Percentiles rank a stretch among this genome's conserved stretches.
These are phyloP conservation scores for Pluvianellus socialis DNA, from an alignment of 2,113 vertebrate species.

Conservation along the genomic window DNA sequence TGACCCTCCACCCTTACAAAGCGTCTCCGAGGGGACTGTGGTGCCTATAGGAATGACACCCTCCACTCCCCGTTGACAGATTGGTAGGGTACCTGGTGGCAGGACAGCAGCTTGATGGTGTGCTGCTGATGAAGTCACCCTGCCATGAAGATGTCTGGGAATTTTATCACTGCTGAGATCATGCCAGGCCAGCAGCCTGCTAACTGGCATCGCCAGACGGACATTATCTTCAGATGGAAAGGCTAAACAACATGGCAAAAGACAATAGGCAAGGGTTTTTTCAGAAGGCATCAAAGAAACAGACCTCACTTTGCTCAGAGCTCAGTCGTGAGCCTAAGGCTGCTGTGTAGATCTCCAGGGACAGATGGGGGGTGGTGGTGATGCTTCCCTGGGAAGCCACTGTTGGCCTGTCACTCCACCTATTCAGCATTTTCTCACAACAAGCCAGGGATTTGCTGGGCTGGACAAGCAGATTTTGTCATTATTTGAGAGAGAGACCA, in stretches of 20 bases:
- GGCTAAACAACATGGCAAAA: background rate
- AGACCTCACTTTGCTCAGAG: background rate
- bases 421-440: background rate
- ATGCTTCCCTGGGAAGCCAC: background rate
- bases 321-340: background rate
- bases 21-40: accelerated
- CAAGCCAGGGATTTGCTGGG: background rate
- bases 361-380: background rate
- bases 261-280: background rate
- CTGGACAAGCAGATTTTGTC: background rate
- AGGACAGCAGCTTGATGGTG: background rate
- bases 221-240: background rate
- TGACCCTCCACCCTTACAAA: background rate
- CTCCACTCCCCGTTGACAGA: background rate
- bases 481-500: background rate
- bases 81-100: background rate
- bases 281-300: background rate
- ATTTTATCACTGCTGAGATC: background rate
- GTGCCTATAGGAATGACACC: background rate
- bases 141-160: background rate
- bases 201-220: background rate
- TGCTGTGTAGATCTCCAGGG: background rate
- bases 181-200: background rate
- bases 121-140: background rate
- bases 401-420: background rate